These are phyloP conservation scores for Poecilobothrus nobilitatus DNA, from an alignment of 2,888 invertebrate genomes.

Conservation along the genomic window DNA sequence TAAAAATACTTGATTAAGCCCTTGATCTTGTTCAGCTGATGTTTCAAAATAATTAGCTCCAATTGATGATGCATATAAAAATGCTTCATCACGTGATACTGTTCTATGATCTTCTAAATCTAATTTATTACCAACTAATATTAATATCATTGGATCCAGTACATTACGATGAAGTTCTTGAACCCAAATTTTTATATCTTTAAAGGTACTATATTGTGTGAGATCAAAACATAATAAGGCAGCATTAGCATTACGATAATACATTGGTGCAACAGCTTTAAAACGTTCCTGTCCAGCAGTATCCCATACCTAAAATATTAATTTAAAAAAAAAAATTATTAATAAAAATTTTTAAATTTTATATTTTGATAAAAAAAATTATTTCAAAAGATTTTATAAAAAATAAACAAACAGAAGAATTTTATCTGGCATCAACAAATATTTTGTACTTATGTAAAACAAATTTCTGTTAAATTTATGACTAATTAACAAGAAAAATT, in stretches of 20 bases:
- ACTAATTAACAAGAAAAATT: too few relatives aligned
- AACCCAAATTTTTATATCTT: constrained; percentile 78
- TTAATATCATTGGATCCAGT: constrained; percentile 67
- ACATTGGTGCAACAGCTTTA: constrained; percentile 89
- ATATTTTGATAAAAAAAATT: constrained; percentile 8
- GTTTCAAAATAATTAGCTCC: constrained; percentile 80
- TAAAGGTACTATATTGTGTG: constrained; percentile 64
- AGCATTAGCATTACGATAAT: constrained; percentile 84
- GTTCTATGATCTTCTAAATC: constrained; percentile 60
- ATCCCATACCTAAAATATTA: constrained; percentile 39
- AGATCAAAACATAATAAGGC: constrained; percentile 83
- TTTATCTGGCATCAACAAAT: too few relatives aligned
- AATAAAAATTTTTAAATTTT: constrained; percentile 4
- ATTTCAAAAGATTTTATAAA: too few relatives aligned
- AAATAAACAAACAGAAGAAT: too few relatives aligned
- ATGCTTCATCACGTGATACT: constrained; percentile 59
- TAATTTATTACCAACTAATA: constrained; percentile 77
- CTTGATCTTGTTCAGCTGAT: constrained; percentile 70
- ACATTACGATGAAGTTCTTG: constrained; percentile 69
- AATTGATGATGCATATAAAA: constrained; percentile 67
- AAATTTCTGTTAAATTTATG: too few relatives aligned
- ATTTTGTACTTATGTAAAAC: too few relatives aligned
- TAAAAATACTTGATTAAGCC: constrained; percentile 65
- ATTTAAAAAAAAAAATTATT: neutral
- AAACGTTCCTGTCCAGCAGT: constrained; percentile 51